Base-by-base conservation (phyloP, 1,140 invertebrate genomes). In the Metopolophium dirhodum region DNA sequence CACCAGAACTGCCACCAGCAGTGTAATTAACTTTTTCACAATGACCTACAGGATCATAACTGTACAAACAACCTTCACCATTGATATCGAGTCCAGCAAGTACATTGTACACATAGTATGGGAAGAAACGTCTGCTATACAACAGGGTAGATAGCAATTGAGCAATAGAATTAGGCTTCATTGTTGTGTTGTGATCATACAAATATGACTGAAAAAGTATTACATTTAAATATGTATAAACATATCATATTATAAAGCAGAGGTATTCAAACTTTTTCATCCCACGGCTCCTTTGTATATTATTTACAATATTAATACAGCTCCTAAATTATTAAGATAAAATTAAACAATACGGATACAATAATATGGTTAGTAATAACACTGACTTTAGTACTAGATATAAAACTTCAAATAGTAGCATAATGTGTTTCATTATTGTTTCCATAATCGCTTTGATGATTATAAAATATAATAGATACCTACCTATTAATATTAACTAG, bases 111-210 rank as follows among this genome's bases (percentile, higher is more conserved):
- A 99, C 97, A 95, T 99, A 99, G 95, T 99, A 99, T 1, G 99
- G 99, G 95, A 99, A 99, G 95, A 99, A 99, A 94, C 99, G 96
- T 94, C 98, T 98, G 94, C 99, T 98, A 95, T 99, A 99, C 93
- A 99, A 96, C 96, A 99, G 98, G 14, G 98, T 99, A 0, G 99
- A 98, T 3, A 99, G 95, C 97, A 99, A 98, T 95, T 99, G 98
- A 30, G 99, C 98, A 30, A 98, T 96, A 23, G 99, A 98, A 94
- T 97, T 96, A 1, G 99, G 99, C 7, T 97, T 96, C 98, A 99
- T 99, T 8, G 96, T 96, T 95, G 98, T 99, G 94, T 98, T 97
- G 95, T 99, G 99, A 93, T 99, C 98, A 95, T 99, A 98, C 94
- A 98, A 96, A 95, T 99, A 99, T 97, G 99, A 98, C 96, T 99